Percentiles rank a stretch among this genome's conserved stretches.
Evolutionary conservation across 1,140 invertebrate species (phyloP).

Genomic region (Argopecten irradians): DNA sequence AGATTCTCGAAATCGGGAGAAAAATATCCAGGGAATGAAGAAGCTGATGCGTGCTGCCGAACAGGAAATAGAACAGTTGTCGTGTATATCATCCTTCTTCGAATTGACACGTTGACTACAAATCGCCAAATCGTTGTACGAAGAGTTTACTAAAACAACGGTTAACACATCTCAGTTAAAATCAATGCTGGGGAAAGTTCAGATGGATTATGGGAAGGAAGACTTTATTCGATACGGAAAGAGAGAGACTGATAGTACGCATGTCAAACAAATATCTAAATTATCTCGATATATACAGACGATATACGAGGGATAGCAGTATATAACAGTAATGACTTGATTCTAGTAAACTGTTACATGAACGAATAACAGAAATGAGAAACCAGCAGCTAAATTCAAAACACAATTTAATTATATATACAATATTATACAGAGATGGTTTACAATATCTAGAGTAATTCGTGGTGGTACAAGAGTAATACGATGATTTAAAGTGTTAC

Average conservation of each 20-base stretch:
- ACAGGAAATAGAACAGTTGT: not conserved
- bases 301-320: not conserved
- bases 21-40: not conserved
- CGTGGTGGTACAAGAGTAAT: no score
- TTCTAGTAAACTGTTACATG: no score
- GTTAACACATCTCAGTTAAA: not conserved
- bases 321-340: not conserved
- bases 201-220: no score
- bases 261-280: not conserved
- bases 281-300: not conserved
- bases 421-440: no score
- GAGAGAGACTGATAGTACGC: not conserved
- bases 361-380: no score
- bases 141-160: not conserved
- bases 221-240: not conserved
- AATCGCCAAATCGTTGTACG: not conserved
- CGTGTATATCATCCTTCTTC: not conserved
- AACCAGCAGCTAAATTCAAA: no score
- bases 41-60: not conserved
- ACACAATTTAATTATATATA: no score
- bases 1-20: not conserved
- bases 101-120: not conserved
- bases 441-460: no score
- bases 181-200: not conserved
- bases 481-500: no score